Evolutionary conservation across 2,113 vertebrate genomes (phyloP), one percentile per base, ranked within the genome.

Genomic region (Poecilia latipinna): DNA sequence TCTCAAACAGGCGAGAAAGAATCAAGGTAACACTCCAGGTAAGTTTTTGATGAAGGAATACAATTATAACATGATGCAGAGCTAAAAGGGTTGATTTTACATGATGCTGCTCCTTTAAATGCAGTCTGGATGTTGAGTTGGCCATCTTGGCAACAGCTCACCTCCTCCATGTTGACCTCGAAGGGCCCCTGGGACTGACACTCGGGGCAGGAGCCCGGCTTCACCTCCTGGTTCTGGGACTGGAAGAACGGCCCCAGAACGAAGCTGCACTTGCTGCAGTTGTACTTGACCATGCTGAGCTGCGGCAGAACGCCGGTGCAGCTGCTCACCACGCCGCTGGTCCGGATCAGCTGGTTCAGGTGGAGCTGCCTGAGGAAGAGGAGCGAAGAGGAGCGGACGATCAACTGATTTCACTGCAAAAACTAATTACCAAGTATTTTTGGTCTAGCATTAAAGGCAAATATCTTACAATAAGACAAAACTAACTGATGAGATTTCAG

Each of bases 131-230:
- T 37, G 35, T 12, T 3, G 35, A 37, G 35, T 37, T 11, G 35
- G 35, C 35, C 35, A 37, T 12, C 35, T 0, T 37, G 35, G 35
- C 35, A 48, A 8, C 12, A 1, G 1, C 94, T 90, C 74, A 99
- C 98, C 97, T 99, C 94, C 78, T 99, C 98, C 98, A 99, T 99
- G 94, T 99, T 99, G 93, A 99, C 97, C 80, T 99, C 97, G 11
- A 99, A 99, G 0, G 98, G 98, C 0, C 98, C 98, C 2, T 93
- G 72, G 0, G 97, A 98, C 90, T 99, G 98, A 87, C 98, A 99
- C 91, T 99, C 97, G 0, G 98, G 97, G 42, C 98, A 99, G 75
- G 98, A 98, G 22, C 98, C 98, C 0, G 98, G 98, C 91, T 98
- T 99, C 90, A 99, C 96, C 68, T 99, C 98, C 94, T 98, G 98